phyloP scores from a whole-genome alignment of 2,888 invertebrate species.

The Anorthoa munda region DNA sequence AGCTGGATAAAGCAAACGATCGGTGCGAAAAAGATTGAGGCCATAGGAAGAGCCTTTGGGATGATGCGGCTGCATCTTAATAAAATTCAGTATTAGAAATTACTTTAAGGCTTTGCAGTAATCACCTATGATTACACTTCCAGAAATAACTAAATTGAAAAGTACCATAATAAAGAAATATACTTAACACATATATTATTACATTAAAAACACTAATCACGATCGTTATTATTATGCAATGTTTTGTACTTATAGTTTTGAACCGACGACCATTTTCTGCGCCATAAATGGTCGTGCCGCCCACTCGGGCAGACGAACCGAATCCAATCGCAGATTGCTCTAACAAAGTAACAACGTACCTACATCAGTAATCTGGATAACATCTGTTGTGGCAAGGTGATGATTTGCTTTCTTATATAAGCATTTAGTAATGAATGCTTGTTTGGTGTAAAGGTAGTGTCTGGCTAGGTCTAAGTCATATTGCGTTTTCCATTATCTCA shows the following conservation, averaged over 20 bases:
- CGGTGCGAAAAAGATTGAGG: no score
- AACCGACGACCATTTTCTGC: conserved; percentile 45
- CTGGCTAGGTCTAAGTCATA: background rate
- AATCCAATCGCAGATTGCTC: conserved; percentile 79
- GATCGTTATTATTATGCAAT: conserved; percentile 51
- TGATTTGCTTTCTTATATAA: conserved; percentile 62
- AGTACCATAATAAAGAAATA: conserved; percentile 2
- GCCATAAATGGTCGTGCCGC: conserved; percentile 69
- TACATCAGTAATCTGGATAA: conserved; percentile 51
- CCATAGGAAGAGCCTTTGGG: no score
- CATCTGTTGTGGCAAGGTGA: conserved; percentile 60
- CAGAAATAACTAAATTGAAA: background rate
- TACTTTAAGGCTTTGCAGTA: no score
- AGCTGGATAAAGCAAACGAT: no score
- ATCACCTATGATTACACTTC: background rate
- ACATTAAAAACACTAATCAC: conserved; percentile 24
- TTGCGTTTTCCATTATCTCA: background rate
- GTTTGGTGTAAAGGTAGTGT: conserved; percentile 19
- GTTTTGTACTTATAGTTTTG: conserved; percentile 46
- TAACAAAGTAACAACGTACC: conserved; percentile 76
- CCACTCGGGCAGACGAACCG: conserved; percentile 73
- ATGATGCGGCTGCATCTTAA: no score
- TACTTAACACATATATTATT: background rate
- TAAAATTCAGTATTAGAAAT: no score
- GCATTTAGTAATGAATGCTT: conserved; percentile 38